Evolutionary conservation across 2,888 invertebrate species (phyloP).

Genomic region (Cheilosia scutellata): DNA sequence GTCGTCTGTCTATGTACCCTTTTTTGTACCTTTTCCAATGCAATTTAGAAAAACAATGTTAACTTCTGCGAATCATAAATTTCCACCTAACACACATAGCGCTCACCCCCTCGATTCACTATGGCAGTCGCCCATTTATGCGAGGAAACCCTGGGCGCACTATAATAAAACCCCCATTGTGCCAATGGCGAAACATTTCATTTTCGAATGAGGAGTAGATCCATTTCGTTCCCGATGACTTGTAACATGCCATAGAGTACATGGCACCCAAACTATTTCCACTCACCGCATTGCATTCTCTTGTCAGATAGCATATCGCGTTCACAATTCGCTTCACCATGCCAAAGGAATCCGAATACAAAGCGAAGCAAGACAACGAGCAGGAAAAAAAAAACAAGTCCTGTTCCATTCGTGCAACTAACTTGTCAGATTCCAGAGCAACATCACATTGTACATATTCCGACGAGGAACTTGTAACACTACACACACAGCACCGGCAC

Average conservation of each 20-base stretch:
- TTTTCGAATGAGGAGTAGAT: conserved; percentile 65
- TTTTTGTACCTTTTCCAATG: neutral
- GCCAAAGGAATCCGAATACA: conserved; percentile 61
- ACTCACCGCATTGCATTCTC: conserved; percentile 55
- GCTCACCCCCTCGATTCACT: conserved; percentile 3
- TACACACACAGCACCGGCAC: conserved; percentile 38
- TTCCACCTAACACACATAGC: conserved; percentile 38
- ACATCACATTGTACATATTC: conserved; percentile 54
- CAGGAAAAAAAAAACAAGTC: conserved; percentile 5
- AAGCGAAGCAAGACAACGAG: conserved; percentile 12
- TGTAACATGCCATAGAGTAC: conserved; percentile 69
- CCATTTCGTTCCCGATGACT: conserved; percentile 68
- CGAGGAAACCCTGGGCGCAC: conserved; percentile 30
- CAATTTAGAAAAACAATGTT: conserved; percentile 45
- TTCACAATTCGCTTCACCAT: conserved; percentile 64
- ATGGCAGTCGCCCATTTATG: conserved; percentile 33
- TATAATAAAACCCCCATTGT: conserved; percentile 43
- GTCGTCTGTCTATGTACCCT: too few species aligned
- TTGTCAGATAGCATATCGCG: conserved; percentile 50
- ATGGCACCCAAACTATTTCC: conserved; percentile 52
- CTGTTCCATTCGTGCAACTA: conserved; percentile 67
- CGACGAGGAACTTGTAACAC: conserved; percentile 47
- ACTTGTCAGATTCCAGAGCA: conserved; percentile 76
- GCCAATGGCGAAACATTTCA: conserved; percentile 71
- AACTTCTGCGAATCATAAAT: conserved; percentile 62